Conservation (phyloP, 2,113 vertebrate species). For the Elanus axillaris region DNA sequence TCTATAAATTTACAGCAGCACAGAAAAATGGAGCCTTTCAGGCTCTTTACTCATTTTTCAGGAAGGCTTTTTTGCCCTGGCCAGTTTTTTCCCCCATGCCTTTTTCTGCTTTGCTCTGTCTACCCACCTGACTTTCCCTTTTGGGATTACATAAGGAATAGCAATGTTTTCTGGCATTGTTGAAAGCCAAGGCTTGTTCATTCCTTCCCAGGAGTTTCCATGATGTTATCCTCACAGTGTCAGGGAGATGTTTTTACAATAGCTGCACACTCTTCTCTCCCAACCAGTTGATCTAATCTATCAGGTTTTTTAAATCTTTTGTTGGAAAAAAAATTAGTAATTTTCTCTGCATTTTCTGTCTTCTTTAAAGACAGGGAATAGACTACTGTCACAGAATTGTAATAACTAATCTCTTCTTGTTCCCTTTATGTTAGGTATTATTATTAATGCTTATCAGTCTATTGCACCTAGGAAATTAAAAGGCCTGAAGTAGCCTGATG, state of each 20-base stretch:
- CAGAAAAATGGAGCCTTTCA: rapidly evolving
- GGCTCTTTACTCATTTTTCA: neutral
- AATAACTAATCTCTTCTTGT: neutral
- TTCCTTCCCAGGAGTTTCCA: neutral
- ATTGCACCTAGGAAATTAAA: conserved; percentile 33
- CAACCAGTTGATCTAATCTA: neutral
- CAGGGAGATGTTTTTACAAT: neutral
- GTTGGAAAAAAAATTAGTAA: neutral
- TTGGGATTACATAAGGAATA: neutral
- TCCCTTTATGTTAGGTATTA: neutral
- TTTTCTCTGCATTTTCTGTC: neutral
- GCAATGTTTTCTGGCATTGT: neutral
- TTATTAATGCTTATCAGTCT: conserved; percentile 2
- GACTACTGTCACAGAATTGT: neutral
- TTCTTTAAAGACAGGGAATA: neutral
- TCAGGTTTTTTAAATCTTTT: neutral
- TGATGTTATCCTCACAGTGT: neutral
- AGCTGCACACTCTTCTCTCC: neutral
- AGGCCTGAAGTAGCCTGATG: neutral
- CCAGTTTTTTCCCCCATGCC: rapidly evolving
- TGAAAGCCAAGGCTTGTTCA: neutral
- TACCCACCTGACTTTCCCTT: neutral
- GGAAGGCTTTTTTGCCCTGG: neutral
- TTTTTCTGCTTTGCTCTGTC: neutral
- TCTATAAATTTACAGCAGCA: neutral